phyloP scores from a whole-genome alignment of 2,113 vertebrate species.

The Chaetura pelagica region DNA sequence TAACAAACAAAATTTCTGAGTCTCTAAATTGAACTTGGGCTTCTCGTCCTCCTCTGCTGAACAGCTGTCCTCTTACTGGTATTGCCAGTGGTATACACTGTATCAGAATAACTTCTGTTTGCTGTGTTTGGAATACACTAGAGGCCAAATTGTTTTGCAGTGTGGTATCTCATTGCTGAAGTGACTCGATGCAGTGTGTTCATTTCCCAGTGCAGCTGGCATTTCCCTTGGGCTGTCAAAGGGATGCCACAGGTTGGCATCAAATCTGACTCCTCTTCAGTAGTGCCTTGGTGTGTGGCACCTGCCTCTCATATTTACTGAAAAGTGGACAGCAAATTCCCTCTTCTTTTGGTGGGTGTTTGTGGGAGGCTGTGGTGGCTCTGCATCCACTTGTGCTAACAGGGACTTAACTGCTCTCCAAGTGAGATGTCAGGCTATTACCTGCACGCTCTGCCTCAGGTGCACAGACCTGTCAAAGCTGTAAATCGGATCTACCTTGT shows the following conservation, averaged over 20 bases:
- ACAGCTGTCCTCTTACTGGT: neutral
- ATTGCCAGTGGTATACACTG: neutral
- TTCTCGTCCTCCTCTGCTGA: neutral
- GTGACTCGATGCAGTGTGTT: neutral
- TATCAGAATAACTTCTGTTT: neutral
- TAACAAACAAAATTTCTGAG: neutral
- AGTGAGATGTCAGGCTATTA: conserved; percentile 49
- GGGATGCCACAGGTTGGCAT: neutral
- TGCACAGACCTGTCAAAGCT: conserved; percentile 64
- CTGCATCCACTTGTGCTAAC: neutral
- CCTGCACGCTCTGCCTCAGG: conserved; percentile 2
- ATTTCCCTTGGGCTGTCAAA: neutral
- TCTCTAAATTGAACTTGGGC: neutral
- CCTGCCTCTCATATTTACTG: neutral
- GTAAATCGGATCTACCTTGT: conserved; percentile 68
- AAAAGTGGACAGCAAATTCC: neutral
- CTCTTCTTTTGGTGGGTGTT: neutral
- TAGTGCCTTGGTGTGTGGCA: neutral
- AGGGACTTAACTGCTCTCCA: neutral
- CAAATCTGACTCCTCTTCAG: neutral
- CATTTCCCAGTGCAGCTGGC: neutral
- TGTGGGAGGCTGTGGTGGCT: neutral
- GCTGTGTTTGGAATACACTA: neutral
- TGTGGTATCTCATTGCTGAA: neutral
- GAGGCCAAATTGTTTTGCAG: neutral